Conservation (phyloP, 2,888 invertebrate genomes). For the Luperina testacea region DNA sequence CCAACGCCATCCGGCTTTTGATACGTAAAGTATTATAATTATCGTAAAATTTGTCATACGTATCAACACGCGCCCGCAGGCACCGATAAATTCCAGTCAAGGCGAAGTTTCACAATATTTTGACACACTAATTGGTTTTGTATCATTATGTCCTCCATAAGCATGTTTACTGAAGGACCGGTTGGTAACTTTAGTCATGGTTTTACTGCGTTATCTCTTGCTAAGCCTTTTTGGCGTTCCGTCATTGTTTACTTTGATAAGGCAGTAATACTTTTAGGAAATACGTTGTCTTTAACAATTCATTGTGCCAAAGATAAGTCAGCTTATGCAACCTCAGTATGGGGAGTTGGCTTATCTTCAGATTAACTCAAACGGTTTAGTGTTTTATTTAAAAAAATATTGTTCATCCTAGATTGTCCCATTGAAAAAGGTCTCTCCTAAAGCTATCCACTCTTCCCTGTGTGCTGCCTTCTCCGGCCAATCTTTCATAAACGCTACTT, state of each 20-base stretch:
- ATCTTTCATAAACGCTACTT: no score
- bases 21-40: not conserved
- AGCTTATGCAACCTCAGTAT: not conserved
- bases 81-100: constrained; percentile 44
- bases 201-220: constrained; percentile 25
- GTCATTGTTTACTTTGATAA: constrained; percentile 46
- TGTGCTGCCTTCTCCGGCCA: no score
- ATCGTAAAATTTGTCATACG: constrained; percentile 22
- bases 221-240: constrained; percentile 29
- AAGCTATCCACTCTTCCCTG: no score
- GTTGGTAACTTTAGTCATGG: constrained; percentile 24
- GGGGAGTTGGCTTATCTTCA: not conserved
- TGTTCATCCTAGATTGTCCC: no score
- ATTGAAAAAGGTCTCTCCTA: no score
- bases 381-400: not conserved
- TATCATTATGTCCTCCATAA: constrained; percentile 34
- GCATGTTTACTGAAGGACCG: constrained; percentile 46
- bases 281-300: constrained; percentile 12
- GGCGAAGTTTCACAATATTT: constrained; percentile 32
- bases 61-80: constrained; percentile 34
- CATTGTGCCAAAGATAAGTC: constrained; percentile 29
- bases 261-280: constrained; percentile 34
- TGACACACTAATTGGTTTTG: constrained; percentile 44
- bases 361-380: not conserved
- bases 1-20: not conserved